Percentiles rank a stretch among this genome's conserved stretches.
Conservation (phyloP, 2,797 vertebrate genomes). For the Clarias laeviceps region DNA sequence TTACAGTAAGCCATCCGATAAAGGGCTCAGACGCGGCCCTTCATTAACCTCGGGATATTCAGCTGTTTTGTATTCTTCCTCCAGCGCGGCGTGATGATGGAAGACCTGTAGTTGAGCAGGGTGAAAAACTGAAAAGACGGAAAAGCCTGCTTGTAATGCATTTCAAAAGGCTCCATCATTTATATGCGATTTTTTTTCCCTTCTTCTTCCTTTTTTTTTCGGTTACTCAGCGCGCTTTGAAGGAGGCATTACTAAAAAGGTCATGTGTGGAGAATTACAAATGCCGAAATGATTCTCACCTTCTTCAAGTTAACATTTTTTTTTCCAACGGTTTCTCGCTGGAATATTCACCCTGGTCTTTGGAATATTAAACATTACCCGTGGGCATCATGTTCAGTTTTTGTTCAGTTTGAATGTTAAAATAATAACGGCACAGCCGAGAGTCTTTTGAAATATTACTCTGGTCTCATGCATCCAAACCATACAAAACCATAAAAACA, state of each 20-base stretch:
- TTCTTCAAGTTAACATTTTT: conserved; percentile 34
- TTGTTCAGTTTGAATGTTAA: neutral
- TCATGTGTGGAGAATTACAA: conserved; percentile 47
- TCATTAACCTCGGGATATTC: conserved; percentile 46
- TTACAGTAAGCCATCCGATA: conserved; percentile 26
- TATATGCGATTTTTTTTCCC: neutral
- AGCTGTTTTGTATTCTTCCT: conserved; percentile 34
- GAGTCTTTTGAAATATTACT: neutral
- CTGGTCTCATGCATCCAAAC: neutral
- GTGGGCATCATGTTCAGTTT: conserved; percentile 12
- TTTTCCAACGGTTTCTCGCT: neutral
- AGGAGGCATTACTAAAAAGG: conserved; percentile 45
- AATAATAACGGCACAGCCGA: neutral
- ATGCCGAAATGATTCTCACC: conserved; percentile 35
- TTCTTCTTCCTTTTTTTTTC: neutral
- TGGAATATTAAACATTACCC: conserved; percentile 35
- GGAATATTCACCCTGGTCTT: conserved; percentile 30
- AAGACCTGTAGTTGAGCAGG: conserved; percentile 34
- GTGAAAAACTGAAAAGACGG: conserved; percentile 25
- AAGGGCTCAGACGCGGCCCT: conserved; percentile 30
- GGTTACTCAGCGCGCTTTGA: conserved; percentile 31
- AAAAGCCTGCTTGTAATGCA: conserved; percentile 32
- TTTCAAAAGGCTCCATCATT: conserved; percentile 43
- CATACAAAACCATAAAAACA: neutral
- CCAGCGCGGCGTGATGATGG: conserved; percentile 24